These are phyloP conservation scores for Eucera pruinosa DNA, from an alignment of 2,888 invertebrate species.

Conservation along the genomic window DNA sequence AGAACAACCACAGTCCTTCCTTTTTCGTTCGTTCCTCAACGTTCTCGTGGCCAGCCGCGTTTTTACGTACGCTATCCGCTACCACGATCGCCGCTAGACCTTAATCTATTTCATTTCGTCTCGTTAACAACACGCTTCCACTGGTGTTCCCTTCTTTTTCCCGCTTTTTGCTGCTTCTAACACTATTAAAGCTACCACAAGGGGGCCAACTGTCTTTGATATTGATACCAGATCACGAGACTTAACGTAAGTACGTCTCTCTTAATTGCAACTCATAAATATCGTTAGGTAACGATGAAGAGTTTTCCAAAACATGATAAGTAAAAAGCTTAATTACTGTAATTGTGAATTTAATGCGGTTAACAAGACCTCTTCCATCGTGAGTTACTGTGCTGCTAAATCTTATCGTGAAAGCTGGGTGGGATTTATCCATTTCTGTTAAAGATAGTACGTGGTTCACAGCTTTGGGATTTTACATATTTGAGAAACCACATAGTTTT, in stretches of 20 bases:
- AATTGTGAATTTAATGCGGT: too few relatives aligned
- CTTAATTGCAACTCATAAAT: neutral
- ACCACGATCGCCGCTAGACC: constrained; percentile 44
- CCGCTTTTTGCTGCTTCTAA: neutral
- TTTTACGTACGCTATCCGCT: constrained; percentile 40
- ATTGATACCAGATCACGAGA: neutral
- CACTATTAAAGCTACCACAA: neutral
- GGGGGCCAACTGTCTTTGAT: neutral
- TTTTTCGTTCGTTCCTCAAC: constrained; percentile 20
- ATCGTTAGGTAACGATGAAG: too few relatives aligned
- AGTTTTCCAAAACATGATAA: too few relatives aligned
- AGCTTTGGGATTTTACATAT: too few relatives aligned
- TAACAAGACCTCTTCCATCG: too few relatives aligned
- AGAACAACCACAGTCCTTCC: constrained; percentile 30
- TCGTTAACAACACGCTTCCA: constrained; percentile 39
- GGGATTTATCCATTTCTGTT: too few relatives aligned
- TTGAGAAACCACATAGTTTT: too few relatives aligned
- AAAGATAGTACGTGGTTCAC: too few relatives aligned
- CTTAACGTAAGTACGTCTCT: neutral
- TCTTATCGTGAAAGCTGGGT: too few relatives aligned
- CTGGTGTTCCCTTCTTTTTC: constrained; percentile 29
- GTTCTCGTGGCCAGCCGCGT: constrained; percentile 21
- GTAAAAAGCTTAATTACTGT: too few relatives aligned
- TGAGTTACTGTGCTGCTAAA: too few relatives aligned
- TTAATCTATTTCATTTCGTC: constrained; percentile 56